These are phyloP conservation scores for Odontocolon sp. DNA, from an alignment of 2,888 invertebrate genomes.

Conservation along the genomic window DNA sequence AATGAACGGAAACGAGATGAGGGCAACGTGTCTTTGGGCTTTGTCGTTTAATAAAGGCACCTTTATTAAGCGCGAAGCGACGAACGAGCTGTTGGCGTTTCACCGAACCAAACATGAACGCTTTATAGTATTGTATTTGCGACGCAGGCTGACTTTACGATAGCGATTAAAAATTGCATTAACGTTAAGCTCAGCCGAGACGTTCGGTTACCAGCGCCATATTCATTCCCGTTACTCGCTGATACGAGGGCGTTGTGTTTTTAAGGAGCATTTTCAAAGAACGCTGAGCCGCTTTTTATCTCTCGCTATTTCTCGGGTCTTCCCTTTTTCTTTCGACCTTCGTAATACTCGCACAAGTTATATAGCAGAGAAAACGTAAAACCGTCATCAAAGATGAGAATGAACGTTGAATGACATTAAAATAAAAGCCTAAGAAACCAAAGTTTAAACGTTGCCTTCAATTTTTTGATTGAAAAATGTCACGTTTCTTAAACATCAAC, in stretches of 20 bases:
- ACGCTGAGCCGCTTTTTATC: slow-evolving; percentile 36
- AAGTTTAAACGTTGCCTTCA: too few species aligned
- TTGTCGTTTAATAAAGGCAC: slow-evolving; percentile 70
- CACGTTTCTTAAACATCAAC: too few species aligned
- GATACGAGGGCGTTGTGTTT: slow-evolving; percentile 42
- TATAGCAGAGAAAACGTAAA: slow-evolving; percentile 37
- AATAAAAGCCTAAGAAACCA: too few species aligned
- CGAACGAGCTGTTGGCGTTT: slow-evolving; percentile 18
- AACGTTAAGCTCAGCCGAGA: slow-evolving; percentile 64
- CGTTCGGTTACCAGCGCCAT: slow-evolving; percentile 26
- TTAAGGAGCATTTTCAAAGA: slow-evolving; percentile 47
- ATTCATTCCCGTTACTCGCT: slow-evolving; percentile 42
- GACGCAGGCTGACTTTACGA: slow-evolving; percentile 74
- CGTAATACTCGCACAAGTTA: slow-evolving; percentile 52
- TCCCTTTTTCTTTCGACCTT: slow-evolving; percentile 9
- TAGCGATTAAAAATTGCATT: slow-evolving; percentile 79
- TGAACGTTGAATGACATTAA: too few species aligned
- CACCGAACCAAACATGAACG: slow-evolving; percentile 29
- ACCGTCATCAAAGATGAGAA: slow-evolving; percentile 38
- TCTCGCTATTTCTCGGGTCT: slow-evolving; percentile 15
- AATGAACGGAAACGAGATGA: slow-evolving; percentile 44
- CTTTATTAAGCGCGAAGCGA: slow-evolving; percentile 70
- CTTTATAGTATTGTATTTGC: slow-evolving; percentile 62
- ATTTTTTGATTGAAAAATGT: too few species aligned
- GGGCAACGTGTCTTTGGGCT: slow-evolving; percentile 50